These are phyloP conservation scores for Neomorphus geoffroyi DNA, from an alignment of 2,797 vertebrate genomes.

Conservation along the genomic window DNA sequence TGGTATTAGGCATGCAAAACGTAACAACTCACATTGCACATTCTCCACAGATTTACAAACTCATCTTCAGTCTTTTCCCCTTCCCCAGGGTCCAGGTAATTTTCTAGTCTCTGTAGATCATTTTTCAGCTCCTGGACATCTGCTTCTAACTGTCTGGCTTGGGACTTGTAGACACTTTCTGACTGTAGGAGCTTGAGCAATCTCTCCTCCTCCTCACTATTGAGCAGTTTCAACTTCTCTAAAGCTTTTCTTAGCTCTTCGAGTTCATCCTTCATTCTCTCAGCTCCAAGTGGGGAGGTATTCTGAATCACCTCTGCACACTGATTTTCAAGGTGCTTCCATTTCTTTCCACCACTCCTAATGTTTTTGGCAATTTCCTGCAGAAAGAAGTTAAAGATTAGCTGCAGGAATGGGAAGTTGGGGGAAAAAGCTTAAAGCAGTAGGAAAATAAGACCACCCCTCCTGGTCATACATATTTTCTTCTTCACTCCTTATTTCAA, in stretches of 20 bases:
- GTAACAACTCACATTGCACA: conserved; percentile 78
- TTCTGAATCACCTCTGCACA: conserved; percentile 77
- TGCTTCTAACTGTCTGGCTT: conserved; percentile 75
- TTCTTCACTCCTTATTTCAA: background rate
- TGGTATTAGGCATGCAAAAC: background rate
- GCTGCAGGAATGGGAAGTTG: background rate
- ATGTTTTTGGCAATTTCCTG: conserved; percentile 77
- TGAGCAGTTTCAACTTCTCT: conserved; percentile 79
- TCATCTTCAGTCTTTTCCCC: conserved; percentile 79
- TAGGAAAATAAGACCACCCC: background rate
- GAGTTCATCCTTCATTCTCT: conserved; percentile 80
- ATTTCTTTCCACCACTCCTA: conserved; percentile 78
- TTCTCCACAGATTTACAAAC: conserved; percentile 85
- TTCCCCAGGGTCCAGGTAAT: conserved; percentile 63
- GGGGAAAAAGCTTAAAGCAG: background rate
- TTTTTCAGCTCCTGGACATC: conserved; percentile 78
- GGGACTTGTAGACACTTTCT: conserved; percentile 77
- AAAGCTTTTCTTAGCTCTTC: conserved; percentile 84
- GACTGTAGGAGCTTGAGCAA: conserved; percentile 77
- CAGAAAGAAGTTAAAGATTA: background rate
- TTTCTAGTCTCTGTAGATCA: conserved; percentile 77
- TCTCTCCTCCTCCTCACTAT: conserved; percentile 76
- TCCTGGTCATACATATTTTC: background rate
- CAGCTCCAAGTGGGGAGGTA: conserved; percentile 88
- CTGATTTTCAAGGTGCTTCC: conserved; percentile 80